Conservation (phyloP, 2,113 vertebrate species). For the Hemicordylus capensis region DNA sequence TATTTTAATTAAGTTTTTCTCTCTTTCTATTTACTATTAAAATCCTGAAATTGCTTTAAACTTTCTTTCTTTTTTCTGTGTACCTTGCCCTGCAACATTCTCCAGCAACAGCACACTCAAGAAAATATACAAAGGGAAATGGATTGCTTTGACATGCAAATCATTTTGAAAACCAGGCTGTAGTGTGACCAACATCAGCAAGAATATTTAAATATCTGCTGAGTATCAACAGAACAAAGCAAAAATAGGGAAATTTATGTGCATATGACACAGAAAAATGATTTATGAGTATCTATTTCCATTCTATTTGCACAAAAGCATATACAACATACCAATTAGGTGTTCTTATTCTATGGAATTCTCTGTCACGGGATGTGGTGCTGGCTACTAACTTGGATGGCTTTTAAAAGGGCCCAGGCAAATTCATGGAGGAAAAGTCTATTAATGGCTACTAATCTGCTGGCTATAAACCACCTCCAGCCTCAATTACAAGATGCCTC, state of each 20-base stretch:
- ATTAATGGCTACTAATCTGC: no score
- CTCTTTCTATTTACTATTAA: background rate
- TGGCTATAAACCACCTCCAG: no score
- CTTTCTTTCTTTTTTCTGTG: accelerated
- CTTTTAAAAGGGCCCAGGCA: no score
- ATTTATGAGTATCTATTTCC: background rate
- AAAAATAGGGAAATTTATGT: background rate
- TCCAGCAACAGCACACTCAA: background rate
- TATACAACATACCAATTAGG: no score
- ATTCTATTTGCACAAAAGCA: background rate
- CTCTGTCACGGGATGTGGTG: no score
- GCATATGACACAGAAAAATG: background rate
- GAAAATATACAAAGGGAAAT: slow-evolving; percentile 22
- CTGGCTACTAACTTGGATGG: no score
- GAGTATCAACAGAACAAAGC: slow-evolving; percentile 8
- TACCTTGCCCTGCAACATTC: background rate
- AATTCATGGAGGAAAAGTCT: no score
- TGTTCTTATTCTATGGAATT: no score
- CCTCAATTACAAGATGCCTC: no score
- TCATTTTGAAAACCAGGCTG: slow-evolving; percentile 21
- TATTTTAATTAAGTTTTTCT: background rate
- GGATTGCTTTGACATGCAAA: background rate
- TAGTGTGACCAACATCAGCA: slow-evolving; percentile 13
- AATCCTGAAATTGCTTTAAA: background rate
- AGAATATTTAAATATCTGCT: background rate